Evolutionary conservation across 2,888 invertebrate genomes (phyloP).

Genomic region (Athrips mouffetella): DNA sequence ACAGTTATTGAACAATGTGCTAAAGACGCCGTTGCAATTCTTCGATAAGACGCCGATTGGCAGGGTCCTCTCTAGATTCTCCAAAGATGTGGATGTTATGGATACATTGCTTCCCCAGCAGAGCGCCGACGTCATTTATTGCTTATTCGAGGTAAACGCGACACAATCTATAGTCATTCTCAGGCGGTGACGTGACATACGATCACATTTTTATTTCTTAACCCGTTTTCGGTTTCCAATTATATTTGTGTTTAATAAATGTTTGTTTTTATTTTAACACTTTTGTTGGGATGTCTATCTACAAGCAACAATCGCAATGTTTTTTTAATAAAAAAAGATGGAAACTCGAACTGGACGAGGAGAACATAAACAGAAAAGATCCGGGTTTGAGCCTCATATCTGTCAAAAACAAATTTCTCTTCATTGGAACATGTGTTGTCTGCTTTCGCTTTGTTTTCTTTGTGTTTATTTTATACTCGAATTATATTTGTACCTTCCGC

Average conservation of each 20-base stretch:
- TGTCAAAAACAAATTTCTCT: too few species aligned
- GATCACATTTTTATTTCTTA: too few species aligned
- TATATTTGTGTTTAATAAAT: not conserved
- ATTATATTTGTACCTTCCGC: too few species aligned
- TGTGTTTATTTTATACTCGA: too few species aligned
- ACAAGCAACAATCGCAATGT: too few species aligned
- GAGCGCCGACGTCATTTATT: conserved; percentile 83
- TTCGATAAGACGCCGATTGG: conserved; percentile 89
- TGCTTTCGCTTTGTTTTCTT: too few species aligned
- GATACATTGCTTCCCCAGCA: conserved; percentile 83
- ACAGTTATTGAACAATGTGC: conserved; percentile 78
- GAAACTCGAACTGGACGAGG: too few species aligned
- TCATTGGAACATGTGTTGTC: too few species aligned
- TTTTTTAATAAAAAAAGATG: not conserved
- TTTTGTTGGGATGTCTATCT: not conserved
- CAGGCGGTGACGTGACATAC: not conserved
- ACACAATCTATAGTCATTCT: conserved; percentile 3
- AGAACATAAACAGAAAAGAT: too few species aligned
- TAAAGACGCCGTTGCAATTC: conserved; percentile 84
- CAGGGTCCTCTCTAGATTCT: conserved; percentile 85
- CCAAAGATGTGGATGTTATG: conserved; percentile 86
- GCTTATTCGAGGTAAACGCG: conserved; percentile 83
- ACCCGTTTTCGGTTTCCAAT: too few species aligned
- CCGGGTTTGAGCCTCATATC: too few species aligned
- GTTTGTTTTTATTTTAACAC: not conserved